Percentiles rank a stretch among this genome's conserved stretches.
Conservation (phyloP, 2,888 invertebrate species). For the Drosophila vallismaia region DNA sequence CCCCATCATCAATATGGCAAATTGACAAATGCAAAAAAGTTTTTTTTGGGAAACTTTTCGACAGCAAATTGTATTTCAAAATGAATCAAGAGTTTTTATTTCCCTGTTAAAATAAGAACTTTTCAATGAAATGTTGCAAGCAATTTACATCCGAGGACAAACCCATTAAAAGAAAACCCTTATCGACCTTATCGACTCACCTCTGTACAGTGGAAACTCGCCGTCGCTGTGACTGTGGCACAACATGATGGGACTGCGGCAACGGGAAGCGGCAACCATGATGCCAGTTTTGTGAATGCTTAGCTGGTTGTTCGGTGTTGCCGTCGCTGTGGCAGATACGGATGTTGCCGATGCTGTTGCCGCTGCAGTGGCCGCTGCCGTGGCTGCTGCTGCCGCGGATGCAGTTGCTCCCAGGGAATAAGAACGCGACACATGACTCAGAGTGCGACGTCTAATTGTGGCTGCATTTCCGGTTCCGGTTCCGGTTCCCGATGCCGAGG, state of each 20-base stretch:
- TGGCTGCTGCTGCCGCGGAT: slow-evolving; percentile 14
- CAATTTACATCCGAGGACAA: too few species aligned
- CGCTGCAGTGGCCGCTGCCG: slow-evolving; percentile 59
- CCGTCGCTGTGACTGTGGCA: slow-evolving; percentile 94
- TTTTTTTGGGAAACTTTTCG: too few species aligned
- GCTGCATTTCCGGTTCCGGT: slow-evolving; percentile 61
- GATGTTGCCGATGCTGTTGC: slow-evolving; percentile 51
- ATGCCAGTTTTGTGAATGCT: slow-evolving; percentile 72
- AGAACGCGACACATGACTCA: slow-evolving; percentile 80
- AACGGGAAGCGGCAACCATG: slow-evolving; percentile 85
- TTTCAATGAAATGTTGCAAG: too few species aligned
- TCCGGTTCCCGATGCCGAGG: slow-evolving; percentile 44
- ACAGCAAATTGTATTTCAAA: too few species aligned
- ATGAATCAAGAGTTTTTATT: too few species aligned
- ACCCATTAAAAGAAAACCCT: neutral
- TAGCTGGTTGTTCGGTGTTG: slow-evolving; percentile 50
- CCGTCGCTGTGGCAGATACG: slow-evolving; percentile 22
- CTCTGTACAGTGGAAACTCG: slow-evolving; percentile 93
- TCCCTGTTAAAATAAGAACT: too few species aligned
- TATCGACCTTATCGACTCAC: slow-evolving; percentile 84
- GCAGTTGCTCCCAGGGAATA: slow-evolving; percentile 69
- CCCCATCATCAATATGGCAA: neutral
- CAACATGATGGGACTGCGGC: slow-evolving; percentile 91
- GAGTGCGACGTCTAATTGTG: slow-evolving; percentile 77
- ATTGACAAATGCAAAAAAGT: too few species aligned